Evolutionary conservation across 2,113 vertebrate genomes (phyloP).

Genomic region (Capreolus pygargus): DNA sequence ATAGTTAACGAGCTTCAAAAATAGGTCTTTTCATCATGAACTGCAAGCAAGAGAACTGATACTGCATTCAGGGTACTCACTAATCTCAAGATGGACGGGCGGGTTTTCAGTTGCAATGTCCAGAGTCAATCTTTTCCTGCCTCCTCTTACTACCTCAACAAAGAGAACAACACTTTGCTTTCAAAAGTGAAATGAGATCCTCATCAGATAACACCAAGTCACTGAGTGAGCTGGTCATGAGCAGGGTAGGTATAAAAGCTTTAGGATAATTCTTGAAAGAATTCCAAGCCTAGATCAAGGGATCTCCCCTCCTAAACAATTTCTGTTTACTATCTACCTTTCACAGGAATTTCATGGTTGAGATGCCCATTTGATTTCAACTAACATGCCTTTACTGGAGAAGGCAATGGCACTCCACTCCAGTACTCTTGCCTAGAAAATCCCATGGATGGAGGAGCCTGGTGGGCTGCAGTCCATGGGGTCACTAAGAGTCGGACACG

Average conservation of each 20-base stretch:
- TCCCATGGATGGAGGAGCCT: too few relatives aligned
- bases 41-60: not conserved
- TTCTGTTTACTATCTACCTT: not conserved
- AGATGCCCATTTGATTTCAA: not conserved
- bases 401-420: too few relatives aligned
- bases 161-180: conserved; percentile 45
- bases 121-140: conserved; percentile 9
- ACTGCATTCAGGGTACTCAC: not conserved
- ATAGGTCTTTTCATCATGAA: not conserved
- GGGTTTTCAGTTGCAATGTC: not conserved
- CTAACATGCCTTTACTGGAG: not conserved
- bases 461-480: too few relatives aligned
- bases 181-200: conserved; percentile 55
- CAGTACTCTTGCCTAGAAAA: too few relatives aligned
- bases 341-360: not conserved
- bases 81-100: not conserved
- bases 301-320: not conserved
- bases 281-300: conserved; percentile 20
- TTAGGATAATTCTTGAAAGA: not conserved
- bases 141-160: not conserved
- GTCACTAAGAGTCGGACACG: too few relatives aligned
- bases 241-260: not conserved
- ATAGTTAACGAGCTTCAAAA: not conserved
- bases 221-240: not conserved
- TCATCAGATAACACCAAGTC: conserved; percentile 57